Evolutionary conservation across 2,113 vertebrate genomes (phyloP).

Genomic region (Deroptyus accipitrinus): DNA sequence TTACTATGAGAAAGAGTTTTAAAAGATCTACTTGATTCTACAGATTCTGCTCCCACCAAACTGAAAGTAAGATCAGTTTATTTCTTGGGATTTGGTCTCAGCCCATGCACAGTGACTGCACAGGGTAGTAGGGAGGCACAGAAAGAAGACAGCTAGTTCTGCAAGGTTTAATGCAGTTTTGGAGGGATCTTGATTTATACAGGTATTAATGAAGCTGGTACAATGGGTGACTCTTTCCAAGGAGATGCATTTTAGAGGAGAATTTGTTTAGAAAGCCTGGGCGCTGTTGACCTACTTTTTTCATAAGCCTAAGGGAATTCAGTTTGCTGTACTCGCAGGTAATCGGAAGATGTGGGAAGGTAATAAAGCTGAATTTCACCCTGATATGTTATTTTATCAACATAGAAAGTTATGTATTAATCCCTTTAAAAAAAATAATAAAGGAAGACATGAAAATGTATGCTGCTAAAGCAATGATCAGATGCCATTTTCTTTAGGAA

Average conservation of each 20-base stretch:
- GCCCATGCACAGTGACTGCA: not conserved
- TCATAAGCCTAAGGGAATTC: not conserved
- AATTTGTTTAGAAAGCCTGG: not conserved
- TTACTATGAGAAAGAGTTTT: not conserved
- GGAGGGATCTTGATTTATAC: not conserved
- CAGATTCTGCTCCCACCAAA: not conserved
- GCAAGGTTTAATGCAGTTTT: not conserved
- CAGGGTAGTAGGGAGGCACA: not conserved
- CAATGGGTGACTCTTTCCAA: not conserved
- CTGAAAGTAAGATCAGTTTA: not conserved
- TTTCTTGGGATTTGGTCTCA: not conserved
- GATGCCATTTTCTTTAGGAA: not conserved
- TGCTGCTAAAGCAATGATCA: not conserved
- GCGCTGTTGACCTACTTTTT: slow-evolving; percentile 34
- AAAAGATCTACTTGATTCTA: not conserved
- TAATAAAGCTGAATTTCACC: not conserved
- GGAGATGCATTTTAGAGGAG: not conserved
- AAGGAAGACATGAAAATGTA: not conserved
- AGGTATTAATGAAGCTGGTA: not conserved
- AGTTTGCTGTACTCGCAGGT: not conserved
- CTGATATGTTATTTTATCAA: not conserved
- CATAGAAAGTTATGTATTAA: not conserved
- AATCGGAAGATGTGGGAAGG: not conserved
- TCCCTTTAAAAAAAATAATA: not conserved
- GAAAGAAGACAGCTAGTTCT: not conserved